phyloP scores from a whole-genome alignment of 2,113 vertebrate genomes.

The Oxyura jamaicensis region DNA sequence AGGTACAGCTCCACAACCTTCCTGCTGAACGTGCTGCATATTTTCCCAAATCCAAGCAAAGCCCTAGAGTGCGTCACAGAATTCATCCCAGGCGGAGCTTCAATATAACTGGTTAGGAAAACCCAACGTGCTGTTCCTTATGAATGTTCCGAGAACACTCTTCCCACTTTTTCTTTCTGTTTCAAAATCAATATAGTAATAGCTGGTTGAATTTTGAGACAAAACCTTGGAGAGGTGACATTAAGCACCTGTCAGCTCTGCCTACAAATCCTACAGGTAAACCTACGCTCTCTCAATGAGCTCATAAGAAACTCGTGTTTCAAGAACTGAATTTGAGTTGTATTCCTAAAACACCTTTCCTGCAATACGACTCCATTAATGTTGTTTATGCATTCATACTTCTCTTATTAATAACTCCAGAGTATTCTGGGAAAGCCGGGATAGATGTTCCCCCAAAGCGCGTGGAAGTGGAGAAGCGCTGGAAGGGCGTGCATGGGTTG shows the following conservation, averaged over 20 bases:
- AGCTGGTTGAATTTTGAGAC: background rate
- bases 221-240: background rate
- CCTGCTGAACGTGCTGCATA: rapidly evolving
- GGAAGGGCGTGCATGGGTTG: background rate
- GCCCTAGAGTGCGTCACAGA: background rate
- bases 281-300: background rate
- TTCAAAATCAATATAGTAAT: background rate
- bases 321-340: background rate
- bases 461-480: background rate
- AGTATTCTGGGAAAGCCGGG: background rate
- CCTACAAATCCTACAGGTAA: background rate
- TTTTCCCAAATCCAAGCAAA: background rate
- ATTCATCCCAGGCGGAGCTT: background rate
- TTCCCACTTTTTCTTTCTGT: background rate
- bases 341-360: background rate
- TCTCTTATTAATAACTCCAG: background rate
- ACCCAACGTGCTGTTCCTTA: background rate
- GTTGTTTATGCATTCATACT: background rate
- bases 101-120: background rate
- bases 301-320: background rate
- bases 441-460: background rate
- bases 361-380: background rate
- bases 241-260: background rate
- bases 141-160: background rate
- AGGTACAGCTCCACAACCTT: background rate